Conservation (phyloP, 2,797 vertebrate genomes). For the Gymnothorax javanicus region DNA sequence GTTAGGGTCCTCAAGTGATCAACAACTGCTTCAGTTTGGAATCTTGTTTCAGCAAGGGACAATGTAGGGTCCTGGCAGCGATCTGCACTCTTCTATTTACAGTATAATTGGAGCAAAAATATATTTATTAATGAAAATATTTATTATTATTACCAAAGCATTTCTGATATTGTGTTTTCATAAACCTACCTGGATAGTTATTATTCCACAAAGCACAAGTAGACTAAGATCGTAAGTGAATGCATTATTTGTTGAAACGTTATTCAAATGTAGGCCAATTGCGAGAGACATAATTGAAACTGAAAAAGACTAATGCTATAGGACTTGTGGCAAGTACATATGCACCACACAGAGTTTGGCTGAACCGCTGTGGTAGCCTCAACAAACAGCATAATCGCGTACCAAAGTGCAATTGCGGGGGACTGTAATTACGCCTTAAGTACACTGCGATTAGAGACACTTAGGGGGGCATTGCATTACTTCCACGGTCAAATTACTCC, state of each 20-base stretch:
- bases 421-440: conserved; percentile 46
- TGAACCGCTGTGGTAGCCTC: conserved; percentile 28
- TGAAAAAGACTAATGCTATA: neutral
- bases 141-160: too few species aligned
- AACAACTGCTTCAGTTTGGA: too few species aligned
- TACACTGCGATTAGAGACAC: conserved; percentile 47
- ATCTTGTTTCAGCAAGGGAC: too few species aligned
- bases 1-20: too few species aligned
- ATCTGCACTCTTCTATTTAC: too few species aligned
- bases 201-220: too few species aligned
- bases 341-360: conserved; percentile 15
- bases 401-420: conserved; percentile 43
- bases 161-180: too few species aligned
- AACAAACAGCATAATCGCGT: conserved; percentile 21
- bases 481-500: conserved; percentile 44
- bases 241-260: neutral
- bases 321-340: neutral
- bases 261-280: neutral
- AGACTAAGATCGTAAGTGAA: neutral
- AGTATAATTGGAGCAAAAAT: too few species aligned
- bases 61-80: too few species aligned
- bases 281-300: neutral
- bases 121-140: too few species aligned
- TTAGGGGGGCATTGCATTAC: conserved; percentile 46
- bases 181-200: too few species aligned